phyloP scores from a whole-genome alignment of 2,888 invertebrate genomes.

The Tethea ocularis region DNA sequence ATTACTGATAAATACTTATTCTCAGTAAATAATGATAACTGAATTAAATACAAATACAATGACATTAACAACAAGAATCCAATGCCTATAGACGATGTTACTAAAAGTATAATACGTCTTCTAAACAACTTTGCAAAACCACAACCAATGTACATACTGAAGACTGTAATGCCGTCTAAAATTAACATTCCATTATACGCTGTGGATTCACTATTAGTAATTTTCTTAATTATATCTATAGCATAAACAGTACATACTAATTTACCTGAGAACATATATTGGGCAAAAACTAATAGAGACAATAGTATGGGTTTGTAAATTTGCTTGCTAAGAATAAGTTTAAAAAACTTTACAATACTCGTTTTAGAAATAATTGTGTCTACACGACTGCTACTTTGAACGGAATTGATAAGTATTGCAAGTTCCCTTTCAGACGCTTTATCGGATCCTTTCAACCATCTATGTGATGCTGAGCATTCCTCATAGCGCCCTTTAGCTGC shows the following conservation, averaged over 20 bases:
- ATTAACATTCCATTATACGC: conserved; percentile 62
- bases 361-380: conserved; percentile 21
- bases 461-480: conserved; percentile 36
- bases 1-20: conserved; percentile 49
- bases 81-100: conserved; percentile 48
- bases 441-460: conserved; percentile 44
- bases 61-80: conserved; percentile 52
- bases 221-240: conserved; percentile 52
- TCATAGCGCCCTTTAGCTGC: conserved; percentile 41
- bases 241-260: conserved; percentile 51
- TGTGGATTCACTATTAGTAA: conserved; percentile 49
- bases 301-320: conserved; percentile 47
- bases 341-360: conserved; percentile 22
- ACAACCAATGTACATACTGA: conserved; percentile 61
- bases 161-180: conserved; percentile 61
- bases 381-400: conserved; percentile 19
- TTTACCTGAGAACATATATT: conserved; percentile 45
- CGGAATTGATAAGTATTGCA: conserved; percentile 32
- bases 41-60: conserved; percentile 53
- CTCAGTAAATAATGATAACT: conserved; percentile 39
- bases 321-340: conserved; percentile 28
- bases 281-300: conserved; percentile 32
- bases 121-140: conserved; percentile 47
- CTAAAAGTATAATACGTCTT: conserved; percentile 51
- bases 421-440: conserved; percentile 43